Evolutionary conservation across 1,140 invertebrate genomes (phyloP), one percentile per base, ranked within the genome.

Genomic region (Harpegnathos saltator): DNA sequence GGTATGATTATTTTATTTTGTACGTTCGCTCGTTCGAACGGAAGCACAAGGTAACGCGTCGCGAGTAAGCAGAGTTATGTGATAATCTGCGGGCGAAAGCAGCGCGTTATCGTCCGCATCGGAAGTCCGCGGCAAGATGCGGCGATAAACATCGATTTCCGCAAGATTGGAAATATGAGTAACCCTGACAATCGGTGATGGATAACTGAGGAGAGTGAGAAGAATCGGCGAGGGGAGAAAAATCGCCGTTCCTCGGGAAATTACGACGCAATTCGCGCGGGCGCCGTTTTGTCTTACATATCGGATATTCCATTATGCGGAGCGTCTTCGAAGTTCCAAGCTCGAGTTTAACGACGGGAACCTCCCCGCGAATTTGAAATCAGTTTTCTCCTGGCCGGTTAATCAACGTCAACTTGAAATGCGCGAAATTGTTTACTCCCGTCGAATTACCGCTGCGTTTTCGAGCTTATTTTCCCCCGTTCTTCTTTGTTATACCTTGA

Each of bases 101-200:
- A 50, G 14, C 12, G 33, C n/a, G 65, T 63, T 50, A 50, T 75
- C 59, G 38, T 62, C 50, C 3, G 58, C 48, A 12, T 74, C 22
- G 19, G 2, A 48, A 5, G 7, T 33, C 7, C 33, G 33, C 26
- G 19, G 38, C 59, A 11, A 44, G 38, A 54, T 14, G 19, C 19
- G n/a, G 19, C 19, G n/a, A 65, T 54, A 65, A 75, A 75, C n/a
- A 65, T 54, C 26, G 22, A 74, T 26, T 44, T 62, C 38, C 11
- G 15, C 15, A 0, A 74, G 61, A 44, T 14, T 48, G 24, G 4
- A 12, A 14, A 56, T 33, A 4, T 26, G 48, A 52, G 0, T 61
- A 61, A 74, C 1, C 19, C 7, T 9, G 33, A 44, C 14, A 73
- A 3, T 19, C 19, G 1, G 14, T 44, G 59, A 61, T 48, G 3